Conservation (phyloP, 2,797 vertebrate species). For the Myripristis murdjan region DNA sequence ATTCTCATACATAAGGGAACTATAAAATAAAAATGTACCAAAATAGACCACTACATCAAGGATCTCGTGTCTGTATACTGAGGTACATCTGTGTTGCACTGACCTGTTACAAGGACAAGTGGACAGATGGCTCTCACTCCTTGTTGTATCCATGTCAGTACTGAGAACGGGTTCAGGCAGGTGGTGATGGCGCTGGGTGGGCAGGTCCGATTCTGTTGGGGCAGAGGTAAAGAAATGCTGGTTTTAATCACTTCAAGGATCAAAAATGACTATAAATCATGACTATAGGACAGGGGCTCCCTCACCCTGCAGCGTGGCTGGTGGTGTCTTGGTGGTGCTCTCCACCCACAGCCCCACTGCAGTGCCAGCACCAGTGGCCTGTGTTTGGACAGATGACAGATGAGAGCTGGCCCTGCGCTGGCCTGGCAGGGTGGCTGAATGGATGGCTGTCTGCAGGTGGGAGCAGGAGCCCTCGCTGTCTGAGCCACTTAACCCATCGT, state of each 20-base stretch:
- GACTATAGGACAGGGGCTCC: neutral
- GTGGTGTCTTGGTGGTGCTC: constrained; percentile 63
- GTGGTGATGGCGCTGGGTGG: constrained; percentile 34
- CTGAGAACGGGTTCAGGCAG: constrained; percentile 51
- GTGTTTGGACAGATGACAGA: constrained; percentile 27
- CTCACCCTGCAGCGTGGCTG: constrained; percentile 56
- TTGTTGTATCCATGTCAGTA: constrained; percentile 52
- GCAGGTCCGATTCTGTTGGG: constrained; percentile 48
- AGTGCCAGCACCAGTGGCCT: constrained; percentile 37
- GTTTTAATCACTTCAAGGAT: neutral
- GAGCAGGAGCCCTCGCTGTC: constrained; percentile 79
- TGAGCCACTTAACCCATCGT: constrained; percentile 62
- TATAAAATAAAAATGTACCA: too few relatives aligned
- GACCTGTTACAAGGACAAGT: constrained; percentile 84
- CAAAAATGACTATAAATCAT: neutral
- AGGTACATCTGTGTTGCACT: neutral
- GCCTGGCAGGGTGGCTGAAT: constrained; percentile 37
- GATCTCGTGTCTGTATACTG: neutral
- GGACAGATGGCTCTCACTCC: constrained; percentile 45
- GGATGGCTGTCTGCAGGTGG: constrained; percentile 75
- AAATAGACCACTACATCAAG: too few relatives aligned
- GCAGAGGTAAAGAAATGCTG: neutral
- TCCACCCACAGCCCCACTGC: constrained; percentile 71
- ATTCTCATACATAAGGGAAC: too few relatives aligned
- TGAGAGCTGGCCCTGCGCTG: constrained; percentile 22